Percentiles rank a stretch among this genome's conserved stretches.
Conservation (phyloP, 1,140 invertebrate species). For the Drosophila serrata region DNA sequence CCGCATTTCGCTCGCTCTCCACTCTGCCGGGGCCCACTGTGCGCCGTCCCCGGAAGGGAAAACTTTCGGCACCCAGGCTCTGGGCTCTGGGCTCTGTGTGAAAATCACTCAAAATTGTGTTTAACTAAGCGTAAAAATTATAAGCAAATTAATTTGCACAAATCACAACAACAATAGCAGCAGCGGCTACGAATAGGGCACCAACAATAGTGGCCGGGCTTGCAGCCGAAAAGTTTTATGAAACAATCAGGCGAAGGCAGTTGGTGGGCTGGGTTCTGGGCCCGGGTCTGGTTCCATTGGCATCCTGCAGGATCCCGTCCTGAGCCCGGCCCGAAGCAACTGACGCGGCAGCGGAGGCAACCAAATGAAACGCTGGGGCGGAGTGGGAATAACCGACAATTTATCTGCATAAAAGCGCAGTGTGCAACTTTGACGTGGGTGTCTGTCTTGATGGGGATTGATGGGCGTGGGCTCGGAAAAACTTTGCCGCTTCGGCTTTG, state of each 20-base stretch:
- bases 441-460: conserved; percentile 74
- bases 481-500: conserved; percentile 62
- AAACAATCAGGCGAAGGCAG: conserved; percentile 76
- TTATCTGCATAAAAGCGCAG: conserved; percentile 84
- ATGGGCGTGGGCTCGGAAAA: conserved; percentile 67
- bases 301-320: conserved; percentile 21
- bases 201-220: conserved; percentile 69
- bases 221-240: conserved; percentile 77
- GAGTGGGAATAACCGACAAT: conserved; percentile 71
- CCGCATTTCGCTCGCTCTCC: background rate
- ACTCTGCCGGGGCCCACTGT: conserved; percentile 34
- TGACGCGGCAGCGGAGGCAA: conserved; percentile 63
- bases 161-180: conserved; percentile 66
- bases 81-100: conserved; percentile 72
- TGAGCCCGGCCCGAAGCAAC: conserved; percentile 42
- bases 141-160: conserved; percentile 83
- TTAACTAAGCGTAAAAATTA: conserved; percentile 84
- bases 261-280: conserved; percentile 17
- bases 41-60: conserved; percentile 47
- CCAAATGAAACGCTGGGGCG: conserved; percentile 52
- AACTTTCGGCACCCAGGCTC: conserved; percentile 61
- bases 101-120: conserved; percentile 84
- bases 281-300: conserved; percentile 11
- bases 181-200: conserved; percentile 31
- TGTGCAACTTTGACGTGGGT: conserved; percentile 77